A percentile compares a stretch with the other conserved stretches of the same genome.
phyloP scores from a whole-genome alignment of 2,113 vertebrate species.

The Perccottus glenii region DNA sequence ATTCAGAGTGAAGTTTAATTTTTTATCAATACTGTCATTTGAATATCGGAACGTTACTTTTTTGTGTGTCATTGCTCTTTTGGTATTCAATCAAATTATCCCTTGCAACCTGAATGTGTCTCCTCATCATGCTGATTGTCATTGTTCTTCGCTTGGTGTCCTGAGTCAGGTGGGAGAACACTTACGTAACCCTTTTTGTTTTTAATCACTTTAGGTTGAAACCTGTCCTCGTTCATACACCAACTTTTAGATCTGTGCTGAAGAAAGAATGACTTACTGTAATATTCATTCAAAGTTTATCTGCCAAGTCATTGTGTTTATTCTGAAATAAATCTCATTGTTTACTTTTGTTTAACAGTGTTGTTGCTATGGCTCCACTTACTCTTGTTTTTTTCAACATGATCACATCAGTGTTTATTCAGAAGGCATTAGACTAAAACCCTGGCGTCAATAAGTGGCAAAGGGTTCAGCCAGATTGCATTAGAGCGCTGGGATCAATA shows the following conservation, averaged over 20 bases:
- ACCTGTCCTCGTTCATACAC: not conserved
- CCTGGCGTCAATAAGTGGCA: constrained; percentile 22
- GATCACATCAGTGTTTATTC: constrained; percentile 58
- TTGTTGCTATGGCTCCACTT: constrained; percentile 32
- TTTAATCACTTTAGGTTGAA: constrained; percentile 5
- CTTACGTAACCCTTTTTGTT: constrained; percentile 46
- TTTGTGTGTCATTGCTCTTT: constrained; percentile 9
- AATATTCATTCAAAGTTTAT: not conserved
- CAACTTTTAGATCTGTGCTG: not conserved
- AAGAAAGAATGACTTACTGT: not conserved
- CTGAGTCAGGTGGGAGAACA: constrained; percentile 23
- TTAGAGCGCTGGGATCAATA: constrained; percentile 48
- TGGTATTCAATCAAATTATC: constrained; percentile 42
- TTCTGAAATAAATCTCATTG: not conserved
- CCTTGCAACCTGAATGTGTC: constrained; percentile 23
- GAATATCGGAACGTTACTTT: constrained; percentile 13
- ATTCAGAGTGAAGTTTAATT: not conserved
- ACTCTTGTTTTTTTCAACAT: constrained; percentile 39
- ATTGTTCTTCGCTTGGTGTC: constrained; percentile 18
- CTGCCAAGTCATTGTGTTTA: not conserved
- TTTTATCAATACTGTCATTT: not conserved
- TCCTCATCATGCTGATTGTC: constrained; percentile 28
- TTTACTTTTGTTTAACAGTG: not conserved
- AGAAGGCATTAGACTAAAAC: constrained; percentile 52
- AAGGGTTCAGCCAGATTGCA: constrained; percentile 28